Evolutionary conservation across 2,797 vertebrate species (phyloP).

Genomic region (Pristis pectinata): DNA sequence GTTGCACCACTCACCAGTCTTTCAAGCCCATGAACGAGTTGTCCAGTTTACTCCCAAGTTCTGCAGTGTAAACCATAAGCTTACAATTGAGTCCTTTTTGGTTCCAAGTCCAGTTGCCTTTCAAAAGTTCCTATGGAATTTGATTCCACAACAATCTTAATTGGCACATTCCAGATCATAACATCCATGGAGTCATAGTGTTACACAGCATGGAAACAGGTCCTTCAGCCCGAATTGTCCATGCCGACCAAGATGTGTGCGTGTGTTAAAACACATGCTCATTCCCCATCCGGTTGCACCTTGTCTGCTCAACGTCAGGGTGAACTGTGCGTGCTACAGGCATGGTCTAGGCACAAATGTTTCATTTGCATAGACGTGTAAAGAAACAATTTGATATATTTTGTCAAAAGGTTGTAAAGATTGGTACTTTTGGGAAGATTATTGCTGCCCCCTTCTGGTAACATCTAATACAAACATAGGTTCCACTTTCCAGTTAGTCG

Average conservation of each 20-base stretch:
- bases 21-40: neutral
- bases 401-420: too few species aligned
- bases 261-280: too few species aligned
- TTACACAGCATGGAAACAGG: too few species aligned
- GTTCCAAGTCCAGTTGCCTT: too few species aligned
- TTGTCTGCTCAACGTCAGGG: neutral
- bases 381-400: neutral
- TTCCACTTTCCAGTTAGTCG: too few species aligned
- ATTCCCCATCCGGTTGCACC: neutral
- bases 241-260: too few species aligned
- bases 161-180: neutral
- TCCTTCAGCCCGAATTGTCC: too few species aligned
- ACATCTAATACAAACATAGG: too few species aligned
- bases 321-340: neutral
- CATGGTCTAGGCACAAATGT: neutral
- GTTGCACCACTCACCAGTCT: too few species aligned
- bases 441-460: conserved; percentile 9
- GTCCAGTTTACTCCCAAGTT: neutral
- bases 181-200: too few species aligned
- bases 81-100: neutral
- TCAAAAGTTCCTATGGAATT: neutral
- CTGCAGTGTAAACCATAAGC: neutral
- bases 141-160: neutral
- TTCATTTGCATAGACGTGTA: neutral
- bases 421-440: neutral